Evolutionary conservation across 2,113 vertebrate genomes (phyloP), one percentile per base, ranked within the genome.

Genomic region (Triplophysa rosa): DNA sequence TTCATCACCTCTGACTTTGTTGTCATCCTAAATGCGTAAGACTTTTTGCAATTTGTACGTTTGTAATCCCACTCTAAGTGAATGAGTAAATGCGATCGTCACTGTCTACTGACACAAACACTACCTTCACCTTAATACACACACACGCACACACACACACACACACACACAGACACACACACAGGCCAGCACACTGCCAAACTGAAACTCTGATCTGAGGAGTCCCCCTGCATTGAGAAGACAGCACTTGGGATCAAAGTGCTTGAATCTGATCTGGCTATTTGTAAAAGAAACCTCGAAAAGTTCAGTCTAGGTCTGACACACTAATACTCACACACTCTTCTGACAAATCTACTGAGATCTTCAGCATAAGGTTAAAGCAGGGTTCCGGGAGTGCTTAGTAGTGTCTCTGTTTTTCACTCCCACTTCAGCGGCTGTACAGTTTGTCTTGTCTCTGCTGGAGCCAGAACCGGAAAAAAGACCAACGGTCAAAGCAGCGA

Each of bases 391-490:
- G 47, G 16, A 16, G 54, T 54, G 3, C 1, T 73, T 74, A 7
- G 26, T 56, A 19, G 21, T 23, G 19, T 61, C 29, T 40, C 21
- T 64, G 12, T 62, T 29, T 85, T 26, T 37, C 79, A 62, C 66
- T 45, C 65, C 49, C 42, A 10, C 5, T 79, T 21, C 77, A 95
- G 93, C 88, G 78, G 92, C 92, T 2, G 87, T 91, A 52, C 89
- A 90, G 5, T 95, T 96, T 62, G 90, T 94, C 78, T 84, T 94
- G 84, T 93, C 91, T 63, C 92, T 95, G 24, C 89, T 95, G 76
- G 92, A 96, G 85, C 92, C 93, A 0, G 92, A 95, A 82, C 93
- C 93, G 4, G 77, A 52, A 10, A 94, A 95, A 84, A 90, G 93
- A 8, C 91, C 93, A 56, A 91, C 89, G 70, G 74, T 89, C 76